These are phyloP conservation scores for Rhabdomys pumilio DNA, from an alignment of 2,797 vertebrate genomes.

Conservation along the genomic window DNA sequence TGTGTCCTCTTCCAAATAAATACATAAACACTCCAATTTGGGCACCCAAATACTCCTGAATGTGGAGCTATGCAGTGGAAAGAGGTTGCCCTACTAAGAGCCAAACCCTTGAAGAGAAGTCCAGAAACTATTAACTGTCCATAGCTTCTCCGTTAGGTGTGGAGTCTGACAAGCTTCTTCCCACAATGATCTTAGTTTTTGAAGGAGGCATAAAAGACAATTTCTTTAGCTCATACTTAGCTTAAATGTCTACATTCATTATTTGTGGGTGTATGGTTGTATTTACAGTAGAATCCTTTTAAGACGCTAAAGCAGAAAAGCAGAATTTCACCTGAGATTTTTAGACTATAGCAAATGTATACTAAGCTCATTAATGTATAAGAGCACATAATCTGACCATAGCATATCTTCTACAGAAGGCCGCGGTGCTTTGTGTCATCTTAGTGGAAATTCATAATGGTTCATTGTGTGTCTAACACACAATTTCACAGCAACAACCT, in stretches of 20 bases:
- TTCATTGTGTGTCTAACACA: background rate
- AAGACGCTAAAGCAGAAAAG: background rate
- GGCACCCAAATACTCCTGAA: background rate
- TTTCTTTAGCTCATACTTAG: background rate
- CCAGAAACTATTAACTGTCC: background rate
- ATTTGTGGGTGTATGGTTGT: background rate
- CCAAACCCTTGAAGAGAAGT: background rate
- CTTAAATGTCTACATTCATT: background rate
- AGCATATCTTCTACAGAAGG: fast-evolving
- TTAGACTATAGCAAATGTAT: background rate
- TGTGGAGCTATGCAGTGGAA: too few relatives aligned
- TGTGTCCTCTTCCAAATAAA: background rate
- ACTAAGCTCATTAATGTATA: background rate
- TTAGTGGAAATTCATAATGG: background rate
- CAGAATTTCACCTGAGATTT: background rate
- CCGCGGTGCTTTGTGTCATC: background rate
- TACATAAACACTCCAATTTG: background rate
- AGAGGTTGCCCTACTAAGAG: background rate
- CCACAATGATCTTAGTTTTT: background rate
- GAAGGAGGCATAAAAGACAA: background rate
- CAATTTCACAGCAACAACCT: background rate
- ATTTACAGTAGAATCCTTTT: background rate
- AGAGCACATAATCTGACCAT: background rate
- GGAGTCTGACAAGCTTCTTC: background rate
- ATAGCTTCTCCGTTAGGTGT: background rate